Evolutionary conservation across 2,113 vertebrate genomes (phyloP), one percentile per base, ranked within the genome.

Genomic region (Puma concolor): DNA sequence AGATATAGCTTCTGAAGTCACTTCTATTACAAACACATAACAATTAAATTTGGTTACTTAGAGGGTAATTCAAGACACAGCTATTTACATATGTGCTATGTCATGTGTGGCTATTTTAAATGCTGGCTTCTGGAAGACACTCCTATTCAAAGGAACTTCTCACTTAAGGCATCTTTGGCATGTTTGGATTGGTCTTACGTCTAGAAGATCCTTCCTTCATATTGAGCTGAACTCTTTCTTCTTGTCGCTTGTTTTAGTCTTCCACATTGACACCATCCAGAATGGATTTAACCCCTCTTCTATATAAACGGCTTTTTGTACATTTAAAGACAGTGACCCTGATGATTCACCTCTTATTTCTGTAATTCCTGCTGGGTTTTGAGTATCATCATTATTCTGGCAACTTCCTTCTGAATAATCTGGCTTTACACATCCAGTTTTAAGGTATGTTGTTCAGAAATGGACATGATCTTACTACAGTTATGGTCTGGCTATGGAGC

Each of bases 11-110:
- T 96, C 84, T 95, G 67, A 96, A 93, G 96, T n/a, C 91, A 79
- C 88, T 96, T 95, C 74, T 98, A 89, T 87, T 69, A 95, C 64
- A 93, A 93, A 97, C 57, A 95, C 76, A 66, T 71, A 76, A 76
- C 33, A 94, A 96, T 82, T 92, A 92, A 88, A 95, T 95, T 92
- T 96, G 95, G 89, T 89, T 95, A 94, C 38, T 88, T 12, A 63
- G 66, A 97, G 31, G 38, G 12, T 95, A 93, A 93, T 91, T 81
- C 38, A 93, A 98, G 95, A 97, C 52, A 87, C 92, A 92, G 48
- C 71, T 94, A 97, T 95, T 87, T 97, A 94, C 96, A 79, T 92
- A 71, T 76, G 86, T 97, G 90, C 96, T 98, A 50, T 69, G 82
- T 95, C 31, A 54, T 71, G 33, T 96, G 94, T 91, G 82, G 85